phyloP scores from a whole-genome alignment of 2,888 invertebrate species.

The Xanthorhoe designata region DNA sequence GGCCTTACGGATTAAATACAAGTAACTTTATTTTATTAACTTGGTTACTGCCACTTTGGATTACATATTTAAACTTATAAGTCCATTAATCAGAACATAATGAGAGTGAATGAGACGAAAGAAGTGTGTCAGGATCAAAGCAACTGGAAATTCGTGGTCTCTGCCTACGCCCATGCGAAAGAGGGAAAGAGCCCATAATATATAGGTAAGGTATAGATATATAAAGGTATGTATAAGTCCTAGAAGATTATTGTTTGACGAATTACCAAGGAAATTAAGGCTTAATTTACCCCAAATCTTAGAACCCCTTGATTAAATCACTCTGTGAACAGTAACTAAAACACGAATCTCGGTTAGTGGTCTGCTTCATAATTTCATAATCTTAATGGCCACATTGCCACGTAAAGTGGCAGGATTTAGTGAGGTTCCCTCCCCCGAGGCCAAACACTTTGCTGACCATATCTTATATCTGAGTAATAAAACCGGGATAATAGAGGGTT shows the following conservation, averaged over 20 bases:
- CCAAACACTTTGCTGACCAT: constrained; percentile 73
- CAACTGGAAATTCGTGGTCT: too few relatives aligned
- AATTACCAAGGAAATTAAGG: background rate
- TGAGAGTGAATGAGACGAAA: too few relatives aligned
- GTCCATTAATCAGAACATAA: too few relatives aligned
- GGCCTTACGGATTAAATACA: too few relatives aligned
- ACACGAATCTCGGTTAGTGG: constrained; percentile 74
- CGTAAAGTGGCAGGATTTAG: constrained; percentile 78
- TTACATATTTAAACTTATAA: too few relatives aligned
- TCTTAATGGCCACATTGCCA: constrained; percentile 73
- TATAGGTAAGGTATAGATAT: too few relatives aligned
- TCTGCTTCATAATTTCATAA: constrained; percentile 80
- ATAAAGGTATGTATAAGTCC: background rate
- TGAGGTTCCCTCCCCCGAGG: constrained; percentile 66
- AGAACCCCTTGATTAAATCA: constrained; percentile 60
- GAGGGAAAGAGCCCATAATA: too few relatives aligned
- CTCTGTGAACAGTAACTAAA: constrained; percentile 55
- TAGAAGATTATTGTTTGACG: background rate
- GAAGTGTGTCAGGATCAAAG: too few relatives aligned
- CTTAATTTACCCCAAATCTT: constrained; percentile 36
- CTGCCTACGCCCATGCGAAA: too few relatives aligned
- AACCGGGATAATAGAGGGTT: constrained; percentile 62
- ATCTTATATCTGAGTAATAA: constrained; percentile 69
- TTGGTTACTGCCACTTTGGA: too few relatives aligned
- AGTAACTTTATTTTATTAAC: too few relatives aligned